A percentile compares a stretch with the other conserved stretches of the same genome.
phyloP scores from a whole-genome alignment of 2,888 invertebrate species.

The Melanostoma scalare region DNA sequence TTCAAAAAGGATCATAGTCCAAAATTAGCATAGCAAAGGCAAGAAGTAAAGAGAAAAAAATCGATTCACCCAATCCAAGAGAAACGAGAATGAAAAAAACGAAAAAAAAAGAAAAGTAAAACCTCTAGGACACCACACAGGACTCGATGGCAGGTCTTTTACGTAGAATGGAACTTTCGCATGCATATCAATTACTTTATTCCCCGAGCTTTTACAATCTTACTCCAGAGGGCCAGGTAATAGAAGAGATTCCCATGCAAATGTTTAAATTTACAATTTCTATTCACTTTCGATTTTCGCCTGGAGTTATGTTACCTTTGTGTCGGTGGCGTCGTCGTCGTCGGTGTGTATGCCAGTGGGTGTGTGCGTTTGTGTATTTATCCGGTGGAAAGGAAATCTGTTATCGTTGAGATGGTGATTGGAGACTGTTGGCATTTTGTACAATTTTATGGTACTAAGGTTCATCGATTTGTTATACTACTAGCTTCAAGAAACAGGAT shows the following conservation, averaged over 20 bases:
- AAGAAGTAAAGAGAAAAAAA: conserved; percentile 39
- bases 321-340: neutral
- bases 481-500: conserved; percentile 17
- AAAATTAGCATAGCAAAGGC: conserved; percentile 71
- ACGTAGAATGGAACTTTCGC: conserved; percentile 46
- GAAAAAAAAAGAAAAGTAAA: conserved; percentile 36
- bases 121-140: conserved; percentile 18
- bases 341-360: conserved; percentile 23
- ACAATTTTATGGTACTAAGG: conserved; percentile 68
- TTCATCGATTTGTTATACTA: conserved; percentile 59
- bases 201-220: conserved; percentile 39
- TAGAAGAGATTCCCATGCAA: conserved; percentile 64
- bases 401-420: conserved; percentile 75
- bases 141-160: neutral
- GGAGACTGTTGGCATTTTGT: conserved; percentile 77
- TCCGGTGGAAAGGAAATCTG: conserved; percentile 53
- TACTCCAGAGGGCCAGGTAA: conserved; percentile 38
- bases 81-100: conserved; percentile 27
- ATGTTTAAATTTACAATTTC: conserved; percentile 72
- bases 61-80: conserved; percentile 60
- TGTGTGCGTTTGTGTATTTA: conserved; percentile 31
- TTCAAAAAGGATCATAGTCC: conserved; percentile 60
- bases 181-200: conserved; percentile 71
- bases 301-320: conserved; percentile 19
- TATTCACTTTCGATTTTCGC: conserved; percentile 70